Base-by-base conservation (phyloP, 2,113 vertebrate species). In the Morphnarchus princeps region DNA sequence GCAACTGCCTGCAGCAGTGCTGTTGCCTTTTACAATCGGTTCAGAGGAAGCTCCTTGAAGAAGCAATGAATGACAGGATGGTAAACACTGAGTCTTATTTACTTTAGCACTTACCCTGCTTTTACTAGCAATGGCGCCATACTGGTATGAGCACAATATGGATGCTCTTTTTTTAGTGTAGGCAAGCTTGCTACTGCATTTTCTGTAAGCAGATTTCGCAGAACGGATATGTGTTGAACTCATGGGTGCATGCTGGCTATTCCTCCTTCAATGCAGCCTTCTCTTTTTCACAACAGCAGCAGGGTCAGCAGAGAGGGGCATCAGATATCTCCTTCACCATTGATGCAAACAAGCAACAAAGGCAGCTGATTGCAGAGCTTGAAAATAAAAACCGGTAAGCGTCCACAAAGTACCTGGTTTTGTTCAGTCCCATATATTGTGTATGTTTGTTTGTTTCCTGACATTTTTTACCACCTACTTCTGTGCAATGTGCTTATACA, bases 301-400 rank as follows among this genome's bases (percentile, higher is more conserved):
- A 98, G 55, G 95, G 98, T 63, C 99, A 99, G 98, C 99, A 99
- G 96, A 98, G 99, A 97, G 98, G 98, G 66, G 98, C 99, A 49
- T 98, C 99, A 83, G 99, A 99, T 97, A 98, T 99, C 79, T 98
- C 99, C 95, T 99, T 99, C 97, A 99, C 99, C 98, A 99, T 99
- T 52, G 99, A 99, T 93, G 98, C 99, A 95, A 99, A 99, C 97
- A 99, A 99, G 96, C 99, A 99, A 62, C 99, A 99, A 95, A 98
- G 99, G 95, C 99, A 99, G 97, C 98, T 99, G 96, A 99, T 99
- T 49, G 99, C 99, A 25, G 99, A 99, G 97, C 99, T 99, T 6
- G 99, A 99, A 97, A 99, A 99, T 97, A 99, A 99, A 98, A 99
- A 99, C 98, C 99, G 99, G 99, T 99, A 96, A 97, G 94, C 65